Conservation (phyloP, 2,888 invertebrate species). For the Aspidiotus rigidus region DNA sequence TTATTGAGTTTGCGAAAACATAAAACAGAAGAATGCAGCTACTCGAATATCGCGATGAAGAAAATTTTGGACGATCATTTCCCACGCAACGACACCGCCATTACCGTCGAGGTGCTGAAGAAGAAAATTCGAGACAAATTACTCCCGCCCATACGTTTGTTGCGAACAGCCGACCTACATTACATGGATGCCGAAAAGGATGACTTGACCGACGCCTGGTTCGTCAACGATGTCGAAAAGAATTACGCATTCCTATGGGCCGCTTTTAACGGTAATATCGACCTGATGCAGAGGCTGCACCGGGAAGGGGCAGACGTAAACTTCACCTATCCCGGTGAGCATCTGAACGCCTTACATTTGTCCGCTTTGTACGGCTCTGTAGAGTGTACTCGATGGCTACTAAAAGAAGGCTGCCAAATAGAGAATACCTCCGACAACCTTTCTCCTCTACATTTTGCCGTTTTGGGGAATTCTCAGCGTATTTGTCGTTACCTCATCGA, state of each 20-base stretch:
- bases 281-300: conserved; percentile 57
- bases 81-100: neutral
- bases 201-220: conserved; percentile 6
- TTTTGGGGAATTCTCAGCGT: conserved; percentile 65
- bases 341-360: conserved; percentile 61
- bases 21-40: neutral
- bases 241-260: conserved; percentile 65
- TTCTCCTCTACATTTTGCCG: conserved; percentile 78
- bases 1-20: neutral
- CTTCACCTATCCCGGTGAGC: conserved; percentile 60
- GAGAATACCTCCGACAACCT: conserved; percentile 56
- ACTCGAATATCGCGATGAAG: neutral
- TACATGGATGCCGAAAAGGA: conserved; percentile 6
- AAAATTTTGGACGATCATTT: neutral
- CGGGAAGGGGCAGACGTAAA: conserved; percentile 59
- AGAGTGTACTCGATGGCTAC: conserved; percentile 52
- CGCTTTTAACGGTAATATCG: conserved; percentile 60
- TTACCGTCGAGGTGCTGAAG: conserved; percentile 10
- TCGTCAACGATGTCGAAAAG: conserved; percentile 36
- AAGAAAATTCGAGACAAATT: conserved; percentile 6
- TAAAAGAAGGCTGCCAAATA: conserved; percentile 58
- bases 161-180: conserved; percentile 1
- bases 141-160: conserved; percentile 2
- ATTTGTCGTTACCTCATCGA: conserved; percentile 54
- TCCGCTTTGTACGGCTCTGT: conserved; percentile 67